Percentiles rank a stretch among this genome's conserved stretches.
Conservation (phyloP, 2,797 vertebrate genomes). For the Cynopterus sphinx region DNA sequence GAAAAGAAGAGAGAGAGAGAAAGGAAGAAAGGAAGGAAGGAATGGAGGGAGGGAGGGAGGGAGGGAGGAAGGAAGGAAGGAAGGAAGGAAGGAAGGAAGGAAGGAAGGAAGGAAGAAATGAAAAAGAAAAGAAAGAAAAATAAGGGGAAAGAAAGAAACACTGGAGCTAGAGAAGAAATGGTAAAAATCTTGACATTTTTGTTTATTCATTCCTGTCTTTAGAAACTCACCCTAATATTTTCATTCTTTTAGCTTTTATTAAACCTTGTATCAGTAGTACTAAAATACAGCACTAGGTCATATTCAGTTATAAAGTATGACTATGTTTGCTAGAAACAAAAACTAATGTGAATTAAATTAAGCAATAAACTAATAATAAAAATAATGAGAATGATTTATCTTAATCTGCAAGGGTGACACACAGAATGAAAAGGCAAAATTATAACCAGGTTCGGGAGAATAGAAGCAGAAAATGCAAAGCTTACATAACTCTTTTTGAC, state of each 20-base stretch:
- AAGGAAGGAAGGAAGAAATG: no score
- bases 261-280: neutral
- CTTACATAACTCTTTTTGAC: neutral
- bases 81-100: no score
- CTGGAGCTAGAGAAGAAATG: neutral
- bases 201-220: neutral
- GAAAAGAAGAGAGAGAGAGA: no score
- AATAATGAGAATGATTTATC: neutral
- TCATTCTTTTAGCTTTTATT: neutral
- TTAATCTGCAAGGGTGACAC: neutral
- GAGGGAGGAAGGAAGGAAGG: no score
- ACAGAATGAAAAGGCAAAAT: neutral
- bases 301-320: neutral
- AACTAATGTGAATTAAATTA: conserved; percentile 32
- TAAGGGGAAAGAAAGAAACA: fast-evolving
- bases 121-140: fast-evolving
- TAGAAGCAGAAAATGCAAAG: neutral
- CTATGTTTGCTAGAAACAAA: neutral
- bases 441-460: neutral
- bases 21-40: no score
- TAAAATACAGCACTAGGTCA: neutral
- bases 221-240: neutral
- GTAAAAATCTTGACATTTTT: neutral
- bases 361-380: neutral
- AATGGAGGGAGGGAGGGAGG: no score